Evolutionary conservation across 2,797 vertebrate genomes (phyloP).

Genomic region (Semaprochilodus insignis): DNA sequence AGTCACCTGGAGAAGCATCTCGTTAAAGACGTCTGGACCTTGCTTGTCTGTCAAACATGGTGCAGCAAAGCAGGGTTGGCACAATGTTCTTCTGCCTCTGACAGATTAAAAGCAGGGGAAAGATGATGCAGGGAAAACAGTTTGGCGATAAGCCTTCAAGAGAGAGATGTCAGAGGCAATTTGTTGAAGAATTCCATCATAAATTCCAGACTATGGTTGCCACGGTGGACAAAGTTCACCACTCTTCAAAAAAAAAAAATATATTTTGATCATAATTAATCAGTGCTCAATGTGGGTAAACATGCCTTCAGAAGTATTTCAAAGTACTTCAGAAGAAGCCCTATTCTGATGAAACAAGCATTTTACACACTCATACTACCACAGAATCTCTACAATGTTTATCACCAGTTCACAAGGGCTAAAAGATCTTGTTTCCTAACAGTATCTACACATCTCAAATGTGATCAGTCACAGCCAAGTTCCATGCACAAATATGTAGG

Average conservation of each 20-base stretch:
- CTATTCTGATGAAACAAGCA: too few species aligned
- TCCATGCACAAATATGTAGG: not conserved
- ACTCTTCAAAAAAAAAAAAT: not conserved
- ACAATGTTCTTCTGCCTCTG: not conserved
- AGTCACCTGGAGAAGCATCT: not conserved
- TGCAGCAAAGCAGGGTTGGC: not conserved
- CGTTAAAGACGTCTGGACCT: not conserved
- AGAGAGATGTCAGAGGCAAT: not conserved
- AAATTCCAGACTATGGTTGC: slow-evolving; percentile 1
- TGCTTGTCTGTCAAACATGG: not conserved
- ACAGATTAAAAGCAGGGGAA: slow-evolving; percentile 2
- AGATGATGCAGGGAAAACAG: not conserved
- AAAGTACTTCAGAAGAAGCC: not conserved
- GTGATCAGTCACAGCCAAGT: too few species aligned
- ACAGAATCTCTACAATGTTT: not conserved
- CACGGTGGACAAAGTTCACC: not conserved
- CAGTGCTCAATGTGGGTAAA: not conserved
- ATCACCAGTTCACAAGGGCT: not conserved
- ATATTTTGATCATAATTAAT: not conserved
- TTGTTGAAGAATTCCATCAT: not conserved
- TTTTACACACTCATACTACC: too few species aligned
- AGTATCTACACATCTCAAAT: too few species aligned
- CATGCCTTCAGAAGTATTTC: not conserved
- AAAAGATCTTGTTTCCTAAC: too few species aligned
- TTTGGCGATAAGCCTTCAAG: not conserved